Base-by-base conservation (phyloP, 2,888 invertebrate genomes). In the Pristionchus exspectatus region DNA sequence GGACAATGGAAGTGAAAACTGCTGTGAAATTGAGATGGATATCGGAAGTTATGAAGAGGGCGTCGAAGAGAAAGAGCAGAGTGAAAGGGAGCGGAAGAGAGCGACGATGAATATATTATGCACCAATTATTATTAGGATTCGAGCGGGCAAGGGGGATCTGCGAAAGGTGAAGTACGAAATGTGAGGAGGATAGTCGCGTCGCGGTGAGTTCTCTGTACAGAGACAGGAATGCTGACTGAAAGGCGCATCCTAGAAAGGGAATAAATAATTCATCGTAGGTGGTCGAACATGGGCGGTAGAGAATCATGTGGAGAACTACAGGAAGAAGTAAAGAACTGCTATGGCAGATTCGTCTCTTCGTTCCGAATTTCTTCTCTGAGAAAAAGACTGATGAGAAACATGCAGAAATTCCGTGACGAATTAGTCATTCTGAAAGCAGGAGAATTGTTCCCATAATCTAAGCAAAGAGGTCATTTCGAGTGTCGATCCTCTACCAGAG, bases 41-140 rank as follows among this genome's bases (percentile, higher is more conserved):
- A 81, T 81, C 81, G 81, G 81, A 81, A 81, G 81, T 81, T 81
- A 81, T 81, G 81, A 38, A 74, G 74, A 74, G 74, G 74, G 24
- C 33, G 33, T 24, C 16, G 74, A 74, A n/a, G 74, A 44, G 50
- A 24, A 54, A 81, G n/a, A n/a, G 18, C n/a, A 81, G n/a, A 4
- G 12, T 54, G 77, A 81, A n/a, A 30, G n/a, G 50, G 21, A 54
- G 81, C 50, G 33, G 69, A 74, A 81, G 81, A 81, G 77, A 44
- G 69, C 18, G 38, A 81, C n/a, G 74, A 54, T 81, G 81, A 50
- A 81, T 81, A 81, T 33, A 81, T 81, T 81, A 54, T 50, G 50
- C 50, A n/a, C 81, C 50, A 81, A 81, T 81, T 81, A 81, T 81
- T 81, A 54, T 50, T 54, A 81, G 74, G 38, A 74, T 3, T 74